These are phyloP conservation scores for Nymphalis urticae DNA, from an alignment of 2,888 invertebrate species.

Conservation along the genomic window DNA sequence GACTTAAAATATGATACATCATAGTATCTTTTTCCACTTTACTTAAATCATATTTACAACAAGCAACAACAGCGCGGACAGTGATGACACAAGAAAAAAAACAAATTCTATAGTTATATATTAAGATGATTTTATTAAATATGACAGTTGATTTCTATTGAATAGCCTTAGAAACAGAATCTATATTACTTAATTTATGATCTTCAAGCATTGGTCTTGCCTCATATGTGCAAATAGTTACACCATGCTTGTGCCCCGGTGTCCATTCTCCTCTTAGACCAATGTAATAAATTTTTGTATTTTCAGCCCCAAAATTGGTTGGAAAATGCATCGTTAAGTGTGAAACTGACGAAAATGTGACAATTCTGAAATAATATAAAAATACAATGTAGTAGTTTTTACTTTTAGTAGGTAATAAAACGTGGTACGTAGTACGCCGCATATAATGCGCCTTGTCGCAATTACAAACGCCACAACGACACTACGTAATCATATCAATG, in stretches of 20 bases:
- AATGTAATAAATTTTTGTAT: conserved; percentile 94
- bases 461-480: too few species aligned
- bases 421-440: too few species aligned
- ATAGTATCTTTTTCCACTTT: too few species aligned
- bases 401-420: too few species aligned
- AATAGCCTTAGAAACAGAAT: conserved; percentile 82
- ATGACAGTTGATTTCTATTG: conserved; percentile 49
- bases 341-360: conserved; percentile 94
- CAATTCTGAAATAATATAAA: conserved; percentile 85
- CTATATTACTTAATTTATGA: conserved; percentile 87
- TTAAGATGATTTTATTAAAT: conserved; percentile 40
- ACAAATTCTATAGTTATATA: too few species aligned
- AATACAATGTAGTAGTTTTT: background rate
- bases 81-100: too few species aligned
- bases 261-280: conserved; percentile 96
- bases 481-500: too few species aligned
- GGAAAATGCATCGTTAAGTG: conserved; percentile 96
- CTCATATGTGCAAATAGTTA: conserved; percentile 96
- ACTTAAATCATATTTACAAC: too few species aligned
- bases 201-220: conserved; percentile 91
- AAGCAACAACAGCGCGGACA: too few species aligned
- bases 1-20: too few species aligned
- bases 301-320: conserved; percentile 92
- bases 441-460: too few species aligned
- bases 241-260: conserved; percentile 91